These are phyloP conservation scores for Zhuqinia jingwanae DNA, from an alignment of 2,888 invertebrate species.

Conservation along the genomic window DNA sequence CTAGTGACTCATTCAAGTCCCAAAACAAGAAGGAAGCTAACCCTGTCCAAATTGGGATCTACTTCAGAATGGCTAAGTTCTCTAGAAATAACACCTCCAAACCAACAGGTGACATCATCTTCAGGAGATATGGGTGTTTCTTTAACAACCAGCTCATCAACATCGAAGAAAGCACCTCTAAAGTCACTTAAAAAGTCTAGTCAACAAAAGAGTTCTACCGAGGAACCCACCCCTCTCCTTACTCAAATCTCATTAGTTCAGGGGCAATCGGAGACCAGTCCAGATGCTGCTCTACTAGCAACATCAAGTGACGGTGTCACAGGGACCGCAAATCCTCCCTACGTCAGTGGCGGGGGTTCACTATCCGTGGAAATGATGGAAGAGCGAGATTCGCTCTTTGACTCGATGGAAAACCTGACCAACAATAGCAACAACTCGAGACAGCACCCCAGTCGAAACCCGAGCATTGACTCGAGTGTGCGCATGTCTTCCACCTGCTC, in stretches of 20 bases:
- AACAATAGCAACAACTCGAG: constrained; percentile 55
- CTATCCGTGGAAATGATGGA: constrained; percentile 76
- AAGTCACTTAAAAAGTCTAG: constrained; percentile 66
- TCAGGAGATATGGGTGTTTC: neutral
- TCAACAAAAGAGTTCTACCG: constrained; percentile 51
- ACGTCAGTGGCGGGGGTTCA: neutral
- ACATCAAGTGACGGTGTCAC: neutral
- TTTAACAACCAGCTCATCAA: neutral
- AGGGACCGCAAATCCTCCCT: constrained; percentile 16
- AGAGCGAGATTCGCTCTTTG: constrained; percentile 78
- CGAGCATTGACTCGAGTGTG: constrained; percentile 79
- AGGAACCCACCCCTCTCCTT: constrained; percentile 7
- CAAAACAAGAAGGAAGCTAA: constrained; percentile 83
- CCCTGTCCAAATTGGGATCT: constrained; percentile 78
- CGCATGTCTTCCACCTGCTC: constrained; percentile 79
- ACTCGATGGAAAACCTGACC: constrained; percentile 78
- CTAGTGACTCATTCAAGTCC: constrained; percentile 85
- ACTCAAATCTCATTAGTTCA: constrained; percentile 44
- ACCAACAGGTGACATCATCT: constrained; percentile 38
- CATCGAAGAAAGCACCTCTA: neutral
- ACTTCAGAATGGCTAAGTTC: constrained; percentile 81
- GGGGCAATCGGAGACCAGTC: constrained; percentile 64
- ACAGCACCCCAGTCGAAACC: constrained; percentile 75
- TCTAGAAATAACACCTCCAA: constrained; percentile 81
- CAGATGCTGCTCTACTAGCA: no score